Conservation (phyloP, 2,797 vertebrate genomes). For the Acanthis flammea region DNA sequence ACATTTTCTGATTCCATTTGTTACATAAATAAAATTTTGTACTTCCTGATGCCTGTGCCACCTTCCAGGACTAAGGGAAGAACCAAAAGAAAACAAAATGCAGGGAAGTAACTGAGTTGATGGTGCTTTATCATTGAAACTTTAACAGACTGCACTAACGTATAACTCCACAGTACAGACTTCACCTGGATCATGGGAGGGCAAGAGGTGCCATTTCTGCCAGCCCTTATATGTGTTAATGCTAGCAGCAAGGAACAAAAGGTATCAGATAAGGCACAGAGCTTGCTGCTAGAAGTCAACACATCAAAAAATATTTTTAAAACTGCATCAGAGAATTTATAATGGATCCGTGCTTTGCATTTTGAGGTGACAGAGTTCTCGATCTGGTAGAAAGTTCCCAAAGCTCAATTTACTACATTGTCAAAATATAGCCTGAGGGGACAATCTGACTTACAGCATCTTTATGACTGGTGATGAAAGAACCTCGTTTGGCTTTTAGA, state of each 20-base stretch:
- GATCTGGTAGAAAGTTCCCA: slow-evolving; percentile 55
- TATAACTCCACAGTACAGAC: background rate
- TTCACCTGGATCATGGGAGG: background rate
- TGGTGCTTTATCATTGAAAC: background rate
- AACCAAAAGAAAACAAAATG: background rate
- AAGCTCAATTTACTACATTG: slow-evolving; percentile 49
- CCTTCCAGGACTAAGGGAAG: background rate
- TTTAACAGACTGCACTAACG: background rate
- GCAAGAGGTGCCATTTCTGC: background rate
- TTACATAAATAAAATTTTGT: background rate
- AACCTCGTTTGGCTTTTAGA: slow-evolving; percentile 53
- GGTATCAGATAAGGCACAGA: background rate
- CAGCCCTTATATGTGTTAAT: background rate
- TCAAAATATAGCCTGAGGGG: slow-evolving; percentile 57
- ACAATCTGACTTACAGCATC: slow-evolving; percentile 62
- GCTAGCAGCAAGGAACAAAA: background rate
- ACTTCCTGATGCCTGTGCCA: background rate
- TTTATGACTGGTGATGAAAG: slow-evolving; percentile 60
- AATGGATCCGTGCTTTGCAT: slow-evolving; percentile 1
- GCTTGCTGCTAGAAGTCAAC: slow-evolving; percentile 30
- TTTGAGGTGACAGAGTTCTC: slow-evolving; percentile 62
- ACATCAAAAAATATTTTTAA: slow-evolving; percentile 24
- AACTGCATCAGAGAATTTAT: slow-evolving; percentile 37
- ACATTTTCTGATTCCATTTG: background rate
- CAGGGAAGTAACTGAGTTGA: background rate